Base-by-base conservation (phyloP, 2,797 vertebrate genomes). In the Accipiter superciliosus region DNA sequence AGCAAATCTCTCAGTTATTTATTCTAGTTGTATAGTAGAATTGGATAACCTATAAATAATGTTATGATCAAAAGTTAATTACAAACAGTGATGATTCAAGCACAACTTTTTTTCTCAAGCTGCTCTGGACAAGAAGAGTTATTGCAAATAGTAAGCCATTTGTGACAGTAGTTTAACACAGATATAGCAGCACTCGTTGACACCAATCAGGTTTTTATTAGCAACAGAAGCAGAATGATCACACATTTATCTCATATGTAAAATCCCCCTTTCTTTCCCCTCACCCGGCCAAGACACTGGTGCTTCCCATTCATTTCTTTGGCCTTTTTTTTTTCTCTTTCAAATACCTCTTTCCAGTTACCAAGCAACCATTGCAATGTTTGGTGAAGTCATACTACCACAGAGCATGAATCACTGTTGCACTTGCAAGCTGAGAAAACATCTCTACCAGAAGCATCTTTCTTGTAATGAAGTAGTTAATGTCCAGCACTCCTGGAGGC, bases 331-430 rank as follows among this genome's bases (percentile, higher is more conserved):
- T 85, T 86, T 49, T 1, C 40, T 89, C 63, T 87, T 90, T 89
- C 67, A 95, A 93, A 83, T 92, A 87, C 59, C 17, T 83, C 50
- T 90, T 87, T 77, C 57, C 39, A 33, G 88, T 94, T 95, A 83
- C 95, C 81, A 91, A 78, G 95, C 88, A 96, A 97, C 90, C 57
- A 65, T 85, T 83, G 88, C 29, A 3, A 80, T 92, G 61, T 91
- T 96, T 95, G 71, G 59, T 93, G 63, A 73, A 89, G 67, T 90
- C 47, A 10, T 45, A 25, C 24, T 83, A 52, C 66, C 70, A 77
- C 33, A 73, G 81, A 76, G 11, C 83, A 47, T 29, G 80, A 93
- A 87, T 94, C 67, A 67, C 55, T 57, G 47, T 77, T 95, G 50
- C 37, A 70, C 21, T 92, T 84, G 76, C 31, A 77, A 80, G 63